Evolutionary conservation across 1,140 invertebrate species (phyloP), one percentile per base, ranked within the genome.

Genomic region (Antheraea pernyi): DNA sequence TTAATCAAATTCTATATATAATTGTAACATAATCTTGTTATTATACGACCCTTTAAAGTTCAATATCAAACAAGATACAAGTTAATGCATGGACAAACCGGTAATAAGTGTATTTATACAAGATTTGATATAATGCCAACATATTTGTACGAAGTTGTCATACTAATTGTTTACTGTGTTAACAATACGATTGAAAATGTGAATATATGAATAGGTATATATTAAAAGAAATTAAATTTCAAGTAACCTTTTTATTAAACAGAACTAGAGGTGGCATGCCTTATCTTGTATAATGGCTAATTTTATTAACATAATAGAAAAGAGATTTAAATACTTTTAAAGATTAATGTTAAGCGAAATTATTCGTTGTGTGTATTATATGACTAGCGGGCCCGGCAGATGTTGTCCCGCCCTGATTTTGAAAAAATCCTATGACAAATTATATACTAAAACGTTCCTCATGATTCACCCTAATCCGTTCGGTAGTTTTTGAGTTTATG

Each of bases 21-120:
- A n/a, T 42, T 16, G 46, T n/a, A 53, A 53, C 46, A 53, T 13
- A 53, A 53, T 53, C 46, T 2, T 53, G 46, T 7, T 53, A 16
- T 53, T 13, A 16, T 13, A 2, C 46, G 46, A 16, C 46, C 46
- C 46, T 53, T 53, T 53, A 16, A 53, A 53, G 46, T 53, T 53
- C 46, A 53, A 53, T 53, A 53, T 53, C 46, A 53, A 53, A 53
- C 46, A 53, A 53, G 46, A 13, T 53, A 53, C 46, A 53, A 53
- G 11, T 53, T 16, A n/a, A n/a, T 53, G 46, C 46, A 53, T 53
- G 46, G 46, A 53, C 46, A 53, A 53, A 53, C 46, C 46, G 46
- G 46, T 53, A 53, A 53, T 13, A n/a, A 16, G 0, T 53, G 46
- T 53, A 53, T 53, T 53, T 53, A 53, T 16, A 53, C 16, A 53